Evolutionary conservation across 2,113 vertebrate species (phyloP), one percentile per base, ranked within the genome.

Genomic region (Sorex araneus): DNA sequence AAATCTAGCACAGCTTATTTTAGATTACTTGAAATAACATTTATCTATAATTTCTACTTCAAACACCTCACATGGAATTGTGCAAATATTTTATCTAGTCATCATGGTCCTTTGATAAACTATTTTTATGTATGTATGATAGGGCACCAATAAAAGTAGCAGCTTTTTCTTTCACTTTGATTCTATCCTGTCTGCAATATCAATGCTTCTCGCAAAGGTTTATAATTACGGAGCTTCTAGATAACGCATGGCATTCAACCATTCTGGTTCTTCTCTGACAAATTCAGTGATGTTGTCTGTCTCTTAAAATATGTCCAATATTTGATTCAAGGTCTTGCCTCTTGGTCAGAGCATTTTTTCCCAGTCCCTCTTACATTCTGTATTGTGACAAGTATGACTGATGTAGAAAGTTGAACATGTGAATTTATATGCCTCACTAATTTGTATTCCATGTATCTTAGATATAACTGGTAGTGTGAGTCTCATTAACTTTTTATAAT

Each of bases 31-130:
- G 60, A 79, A 79, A 73, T 16, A 23, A 8, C 4, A 36, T 54
- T 57, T 36, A 71, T 67, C 13, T 79, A 1, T 70, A 57, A 71
- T 75, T 93, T 28, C 27, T 9, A 66, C 3, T 2, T 87, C 34
- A 82, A 32, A 5, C 11, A 50, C 3, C 8, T 85, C 70, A 85
- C 80, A 32, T 74, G 9, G 9, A 82, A 85, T 60, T 79, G 2
- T 92, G 74, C 69, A 74, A 82, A 73, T 85, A 76, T 76, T 85
- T 60, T 47, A 45, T 45, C 69, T 47, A n/a, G 9, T 54, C 71
- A 79, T 84, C 10, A 69, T 77, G 67, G 88, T 82, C 21, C 81
- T 57, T 11, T 88, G 80, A 82, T 19, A 70, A 88, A 74, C 60
- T 36, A 19, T 2, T 88, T n/a, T n/a, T n/a, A n/a, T 54, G 0